phyloP scores from a whole-genome alignment of 2,797 vertebrate genomes.

The Micropoecilia bifurca region DNA sequence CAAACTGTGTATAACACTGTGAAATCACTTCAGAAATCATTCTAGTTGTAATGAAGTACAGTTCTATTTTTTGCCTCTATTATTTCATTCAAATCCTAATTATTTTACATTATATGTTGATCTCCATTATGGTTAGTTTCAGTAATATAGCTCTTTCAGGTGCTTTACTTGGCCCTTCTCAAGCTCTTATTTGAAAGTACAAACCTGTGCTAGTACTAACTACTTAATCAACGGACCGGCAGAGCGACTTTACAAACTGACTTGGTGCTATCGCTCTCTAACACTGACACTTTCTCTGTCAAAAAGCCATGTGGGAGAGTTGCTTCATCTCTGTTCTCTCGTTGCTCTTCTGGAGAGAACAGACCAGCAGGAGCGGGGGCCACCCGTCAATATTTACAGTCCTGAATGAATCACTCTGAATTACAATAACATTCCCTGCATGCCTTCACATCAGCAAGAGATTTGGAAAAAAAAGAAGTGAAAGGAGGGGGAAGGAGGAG shows the following conservation, averaged over 20 bases:
- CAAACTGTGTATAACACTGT: not conserved
- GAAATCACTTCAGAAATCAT: not conserved
- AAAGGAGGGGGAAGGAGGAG: conserved; percentile 31
- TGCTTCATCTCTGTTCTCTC: conserved; percentile 21
- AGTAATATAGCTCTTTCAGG: not conserved
- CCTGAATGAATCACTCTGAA: conserved; percentile 77
- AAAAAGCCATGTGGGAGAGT: conserved; percentile 34
- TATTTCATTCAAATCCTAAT: not conserved
- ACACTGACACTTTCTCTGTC: conserved; percentile 32
- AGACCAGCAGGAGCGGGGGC: conserved; percentile 34
- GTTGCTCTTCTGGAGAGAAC: conserved; percentile 28
- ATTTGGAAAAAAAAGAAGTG: conserved; percentile 53
- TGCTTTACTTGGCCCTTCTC: conserved; percentile 5
- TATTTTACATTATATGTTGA: not conserved
- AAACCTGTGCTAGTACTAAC: not conserved
- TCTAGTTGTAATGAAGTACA: not conserved
- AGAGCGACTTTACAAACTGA: conserved; percentile 7
- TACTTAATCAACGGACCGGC: not conserved
- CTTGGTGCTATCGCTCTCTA: not conserved
- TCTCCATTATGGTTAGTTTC: conserved; percentile 1
- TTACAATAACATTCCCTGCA: conserved; percentile 81
- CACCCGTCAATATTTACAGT: conserved; percentile 81
- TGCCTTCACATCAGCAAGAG: conserved; percentile 69
- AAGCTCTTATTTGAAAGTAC: conserved; percentile 6
- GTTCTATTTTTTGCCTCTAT: not conserved